phyloP scores from a whole-genome alignment of 2,888 invertebrate species.

The Agrochola circellaris region DNA sequence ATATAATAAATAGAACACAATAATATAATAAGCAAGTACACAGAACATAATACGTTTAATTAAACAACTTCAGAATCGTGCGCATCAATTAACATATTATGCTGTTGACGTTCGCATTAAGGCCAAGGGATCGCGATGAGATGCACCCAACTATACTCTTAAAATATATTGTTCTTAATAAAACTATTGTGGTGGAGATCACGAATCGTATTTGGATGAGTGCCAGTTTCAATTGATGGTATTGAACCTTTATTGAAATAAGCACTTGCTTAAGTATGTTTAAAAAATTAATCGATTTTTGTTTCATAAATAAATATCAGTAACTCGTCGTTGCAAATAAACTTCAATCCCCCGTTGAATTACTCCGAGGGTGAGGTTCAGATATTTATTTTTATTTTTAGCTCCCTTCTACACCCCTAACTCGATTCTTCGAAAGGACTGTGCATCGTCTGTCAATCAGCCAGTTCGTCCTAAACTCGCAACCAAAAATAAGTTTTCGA shows the following conservation, averaged over 20 bases:
- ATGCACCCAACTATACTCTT: conserved; percentile 56
- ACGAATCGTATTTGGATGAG: conserved; percentile 26
- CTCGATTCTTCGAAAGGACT: neutral
- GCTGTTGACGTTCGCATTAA: conserved; percentile 76
- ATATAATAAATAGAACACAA: conserved; percentile 15
- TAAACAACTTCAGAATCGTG: conserved; percentile 64
- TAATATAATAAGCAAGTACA: conserved; percentile 38
- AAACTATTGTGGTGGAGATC: conserved; percentile 44
- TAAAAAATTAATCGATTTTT: neutral
- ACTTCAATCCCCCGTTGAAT: neutral
- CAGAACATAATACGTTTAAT: conserved; percentile 60
- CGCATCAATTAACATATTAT: conserved; percentile 67
- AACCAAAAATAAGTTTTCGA: neutral
- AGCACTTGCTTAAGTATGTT: neutral
- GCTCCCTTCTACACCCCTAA: neutral
- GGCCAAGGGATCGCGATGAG: conserved; percentile 76
- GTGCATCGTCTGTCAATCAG: too few relatives aligned
- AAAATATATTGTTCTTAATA: conserved; percentile 50
- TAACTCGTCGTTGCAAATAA: conserved; percentile 1
- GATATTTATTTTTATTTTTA: too few relatives aligned
- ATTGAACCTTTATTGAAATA: neutral
- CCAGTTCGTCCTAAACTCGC: neutral
- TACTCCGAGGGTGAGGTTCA: neutral
- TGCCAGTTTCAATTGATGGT: conserved; percentile 4
- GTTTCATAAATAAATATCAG: neutral